A percentile compares a stretch with the other conserved stretches of the same genome.
phyloP scores from a whole-genome alignment of 2,113 vertebrate species.

The Balaeniceps rex region DNA sequence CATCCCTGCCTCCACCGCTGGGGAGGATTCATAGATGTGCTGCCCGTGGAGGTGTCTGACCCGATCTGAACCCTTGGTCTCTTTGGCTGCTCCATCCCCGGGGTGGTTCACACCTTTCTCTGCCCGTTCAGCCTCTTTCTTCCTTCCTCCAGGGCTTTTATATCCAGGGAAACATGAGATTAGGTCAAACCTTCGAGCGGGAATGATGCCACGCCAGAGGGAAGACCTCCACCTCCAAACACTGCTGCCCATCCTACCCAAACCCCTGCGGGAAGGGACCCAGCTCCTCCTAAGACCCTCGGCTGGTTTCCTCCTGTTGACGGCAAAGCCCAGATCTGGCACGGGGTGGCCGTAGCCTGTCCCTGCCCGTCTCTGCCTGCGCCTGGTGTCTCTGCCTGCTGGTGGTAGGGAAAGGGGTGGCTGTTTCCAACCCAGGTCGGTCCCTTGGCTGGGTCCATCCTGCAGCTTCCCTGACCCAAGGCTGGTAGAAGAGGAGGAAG shows the following conservation, averaged over 20 bases:
- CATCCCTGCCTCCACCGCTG: accelerated
- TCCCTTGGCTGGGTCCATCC: background rate
- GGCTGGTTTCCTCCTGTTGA: background rate
- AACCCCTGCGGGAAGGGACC: accelerated
- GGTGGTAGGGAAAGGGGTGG: background rate
- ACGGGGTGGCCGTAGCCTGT: accelerated
- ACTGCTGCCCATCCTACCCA: background rate
- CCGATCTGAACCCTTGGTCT: background rate
- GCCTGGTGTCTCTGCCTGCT: too few relatives aligned
- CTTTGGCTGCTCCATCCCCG: background rate
- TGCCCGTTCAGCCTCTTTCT: background rate
- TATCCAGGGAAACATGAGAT: background rate
- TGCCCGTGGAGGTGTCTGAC: background rate
- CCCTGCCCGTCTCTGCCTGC: background rate
- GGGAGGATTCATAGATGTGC: background rate
- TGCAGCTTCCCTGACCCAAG: background rate
- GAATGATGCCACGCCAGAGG: accelerated
- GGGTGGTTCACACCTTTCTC: background rate
- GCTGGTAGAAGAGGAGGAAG: background rate
- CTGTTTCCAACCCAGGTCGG: background rate
- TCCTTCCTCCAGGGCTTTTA: background rate
- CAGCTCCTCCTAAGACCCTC: background rate
- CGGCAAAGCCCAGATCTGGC: background rate
- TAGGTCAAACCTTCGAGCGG: background rate
- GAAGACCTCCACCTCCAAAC: background rate